A percentile compares a stretch with the other conserved stretches of the same genome.
Evolutionary conservation across 2,888 invertebrate genomes (phyloP).

Genomic region (Philereme transversata): DNA sequence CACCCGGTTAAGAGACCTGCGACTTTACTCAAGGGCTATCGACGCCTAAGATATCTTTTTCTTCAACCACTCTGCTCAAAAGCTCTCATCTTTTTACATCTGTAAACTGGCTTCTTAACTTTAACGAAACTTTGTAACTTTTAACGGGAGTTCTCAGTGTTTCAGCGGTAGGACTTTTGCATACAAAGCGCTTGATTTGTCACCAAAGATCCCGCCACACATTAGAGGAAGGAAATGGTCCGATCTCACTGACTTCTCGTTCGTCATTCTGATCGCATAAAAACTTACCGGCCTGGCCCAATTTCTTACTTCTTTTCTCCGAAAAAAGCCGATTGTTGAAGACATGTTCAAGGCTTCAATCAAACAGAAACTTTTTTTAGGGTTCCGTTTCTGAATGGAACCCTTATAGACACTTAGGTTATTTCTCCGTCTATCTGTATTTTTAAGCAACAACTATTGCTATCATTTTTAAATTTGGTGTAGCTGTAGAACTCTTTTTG

Average conservation of each 20-base stretch:
- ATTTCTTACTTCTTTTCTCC: constrained; percentile 15
- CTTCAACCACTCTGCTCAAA: constrained; percentile 44
- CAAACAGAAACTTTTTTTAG: constrained; percentile 23
- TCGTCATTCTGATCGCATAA: constrained; percentile 21
- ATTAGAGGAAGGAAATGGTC: constrained; percentile 22
- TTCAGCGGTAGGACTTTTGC: constrained; percentile 14
- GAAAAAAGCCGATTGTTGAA: constrained; percentile 11
- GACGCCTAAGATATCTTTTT: constrained; percentile 46
- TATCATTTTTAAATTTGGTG: too few relatives aligned
- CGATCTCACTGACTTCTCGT: constrained; percentile 25
- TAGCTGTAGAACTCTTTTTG: too few relatives aligned
- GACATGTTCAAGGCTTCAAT: constrained; percentile 30
- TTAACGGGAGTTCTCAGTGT: constrained; percentile 22
- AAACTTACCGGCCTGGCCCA: constrained; percentile 11
- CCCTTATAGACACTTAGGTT: too few relatives aligned
- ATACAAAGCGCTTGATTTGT: constrained; percentile 29
- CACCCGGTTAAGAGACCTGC: constrained; percentile 37
- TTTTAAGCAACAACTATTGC: too few relatives aligned
- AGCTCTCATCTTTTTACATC: constrained; percentile 47
- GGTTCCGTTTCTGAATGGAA: too few relatives aligned
- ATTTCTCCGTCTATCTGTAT: too few relatives aligned
- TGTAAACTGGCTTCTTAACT: constrained; percentile 33
- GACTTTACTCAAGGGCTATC: constrained; percentile 48
- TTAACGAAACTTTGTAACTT: constrained; percentile 25
- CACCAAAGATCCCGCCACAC: constrained; percentile 17